Base-by-base conservation (phyloP, 2,888 invertebrate species). In the Epistrophe grossulariae region DNA sequence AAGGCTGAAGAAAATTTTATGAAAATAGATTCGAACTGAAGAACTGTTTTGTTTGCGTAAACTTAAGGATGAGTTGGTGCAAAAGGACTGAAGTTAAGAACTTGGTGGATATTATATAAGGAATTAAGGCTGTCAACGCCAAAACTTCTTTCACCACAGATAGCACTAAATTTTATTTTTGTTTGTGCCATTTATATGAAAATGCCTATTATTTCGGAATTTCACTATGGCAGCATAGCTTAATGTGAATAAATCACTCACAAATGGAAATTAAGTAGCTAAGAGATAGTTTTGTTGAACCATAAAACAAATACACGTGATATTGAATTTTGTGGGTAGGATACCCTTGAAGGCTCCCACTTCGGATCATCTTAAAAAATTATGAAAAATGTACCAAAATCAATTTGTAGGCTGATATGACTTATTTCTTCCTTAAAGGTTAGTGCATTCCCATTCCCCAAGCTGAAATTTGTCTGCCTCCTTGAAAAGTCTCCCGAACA, bases 11-110 rank as follows among this genome's bases (percentile, higher is more conserved):
- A 35, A 50, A 59, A 48, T 79, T 78, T 79, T 78, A 81, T 70
- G n/a, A 55, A 52, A 70, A 85, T 85, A 82, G 82, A 85, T 78
- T 81, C 81, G 73, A 81, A 70, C n/a, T 72, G 38, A 43, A 40
- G 70, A 80, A 77, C 45, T 64, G 31, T 72, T 77, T n/a, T 80
- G 72, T 70, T 81, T 66, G 48, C 24, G 57, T 66, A 59, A 59
- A 35, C 35, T 11, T 55, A 40, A 28, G 43, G 15, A 50, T 13
- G 17, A 7, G 13, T 8, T 19, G 24, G 35, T 0, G 57, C n/a
- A 45, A 57, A 48, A 59, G 50, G 77, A 48, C 28, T 72, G 43
- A 57, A 48, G 60, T 60, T 84, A 52, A 81, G 50, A 48, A 66
- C 80, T 72, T 76, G 31, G 19, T 72, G 28, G 72, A 81, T 78